Conservation (phyloP, 23 tunicate species). For the Trididemnum clinides region DNA sequence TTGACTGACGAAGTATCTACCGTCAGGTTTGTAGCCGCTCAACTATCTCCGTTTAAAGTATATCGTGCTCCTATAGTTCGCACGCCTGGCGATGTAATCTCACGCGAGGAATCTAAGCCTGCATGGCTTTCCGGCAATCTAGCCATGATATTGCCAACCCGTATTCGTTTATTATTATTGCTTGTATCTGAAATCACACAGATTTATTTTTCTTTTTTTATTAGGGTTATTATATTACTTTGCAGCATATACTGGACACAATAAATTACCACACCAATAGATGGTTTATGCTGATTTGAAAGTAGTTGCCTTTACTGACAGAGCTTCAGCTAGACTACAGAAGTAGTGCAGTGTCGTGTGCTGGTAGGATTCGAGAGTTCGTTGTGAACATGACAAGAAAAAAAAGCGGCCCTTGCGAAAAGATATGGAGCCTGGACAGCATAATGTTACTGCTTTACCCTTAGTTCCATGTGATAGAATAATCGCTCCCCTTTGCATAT, state of each 20-base stretch:
- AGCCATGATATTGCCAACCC: too few relatives aligned
- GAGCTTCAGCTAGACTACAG: background rate
- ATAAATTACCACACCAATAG: background rate
- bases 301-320: background rate
- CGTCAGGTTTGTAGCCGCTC: too few relatives aligned
- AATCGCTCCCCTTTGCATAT: background rate
- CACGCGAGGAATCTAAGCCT: too few relatives aligned
- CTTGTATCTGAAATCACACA: too few relatives aligned
- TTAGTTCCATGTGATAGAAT: background rate
- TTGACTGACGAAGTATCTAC: too few relatives aligned
- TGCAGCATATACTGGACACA: background rate
- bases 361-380: background rate
- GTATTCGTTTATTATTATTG: too few relatives aligned
- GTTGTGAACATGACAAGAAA: background rate
- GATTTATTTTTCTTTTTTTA: too few relatives aligned
- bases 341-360: background rate
- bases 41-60: too few relatives aligned
- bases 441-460: background rate
- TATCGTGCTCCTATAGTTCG: too few relatives aligned
- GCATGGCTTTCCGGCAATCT: too few relatives aligned
- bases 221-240: too few relatives aligned
- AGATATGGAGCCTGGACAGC: background rate
- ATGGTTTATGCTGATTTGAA: constrained; percentile 7
- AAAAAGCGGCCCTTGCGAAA: background rate
- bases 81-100: too few relatives aligned